Percentiles rank a stretch among this genome's conserved stretches.
Evolutionary conservation across 2,888 invertebrate species (phyloP).

Genomic region (Cheilosia pagana): DNA sequence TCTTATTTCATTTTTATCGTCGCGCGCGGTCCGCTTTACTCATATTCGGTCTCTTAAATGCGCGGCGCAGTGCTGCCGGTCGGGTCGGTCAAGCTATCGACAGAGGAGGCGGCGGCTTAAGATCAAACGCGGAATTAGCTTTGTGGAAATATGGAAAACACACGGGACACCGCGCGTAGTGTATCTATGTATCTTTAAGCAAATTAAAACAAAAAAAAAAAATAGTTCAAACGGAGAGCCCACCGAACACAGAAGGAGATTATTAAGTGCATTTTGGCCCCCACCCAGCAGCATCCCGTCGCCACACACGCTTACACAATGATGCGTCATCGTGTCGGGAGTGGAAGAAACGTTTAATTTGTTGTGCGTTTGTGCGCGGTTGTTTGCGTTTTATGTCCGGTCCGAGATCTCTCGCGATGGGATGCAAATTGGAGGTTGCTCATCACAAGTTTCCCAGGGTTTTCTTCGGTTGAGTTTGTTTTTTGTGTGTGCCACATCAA

Average conservation of each 20-base stretch:
- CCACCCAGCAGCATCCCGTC: conserved; percentile 6
- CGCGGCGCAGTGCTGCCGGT: conserved; percentile 38
- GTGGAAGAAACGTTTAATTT: conserved; percentile 46
- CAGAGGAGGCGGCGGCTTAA: conserved; percentile 68
- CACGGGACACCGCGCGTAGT: conserved; percentile 49
- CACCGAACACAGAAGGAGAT: conserved; percentile 48
- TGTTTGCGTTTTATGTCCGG: conserved; percentile 42
- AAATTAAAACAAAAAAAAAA: conserved; percentile 62
- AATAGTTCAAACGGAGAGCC: conserved; percentile 58
- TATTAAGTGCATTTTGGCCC: conserved; percentile 62
- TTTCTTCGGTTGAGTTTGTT: background rate
- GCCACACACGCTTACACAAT: background rate
- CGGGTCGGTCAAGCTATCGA: conserved; percentile 61
- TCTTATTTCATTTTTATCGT: conserved; percentile 75
- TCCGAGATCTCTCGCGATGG: conserved; percentile 29
- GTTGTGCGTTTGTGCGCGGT: conserved; percentile 24
- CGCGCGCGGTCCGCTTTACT: conserved; percentile 73
- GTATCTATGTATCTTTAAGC: conserved; percentile 53
- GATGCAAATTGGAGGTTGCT: conserved; percentile 35
- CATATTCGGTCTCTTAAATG: conserved; percentile 71
- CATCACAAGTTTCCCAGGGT: conserved; percentile 33
- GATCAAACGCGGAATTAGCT: conserved; percentile 73
- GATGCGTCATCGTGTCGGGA: conserved; percentile 54
- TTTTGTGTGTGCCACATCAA: background rate
- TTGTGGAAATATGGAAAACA: conserved; percentile 70